Conservation (phyloP, 2,113 vertebrate species). For the Neogobius melanostomus region DNA sequence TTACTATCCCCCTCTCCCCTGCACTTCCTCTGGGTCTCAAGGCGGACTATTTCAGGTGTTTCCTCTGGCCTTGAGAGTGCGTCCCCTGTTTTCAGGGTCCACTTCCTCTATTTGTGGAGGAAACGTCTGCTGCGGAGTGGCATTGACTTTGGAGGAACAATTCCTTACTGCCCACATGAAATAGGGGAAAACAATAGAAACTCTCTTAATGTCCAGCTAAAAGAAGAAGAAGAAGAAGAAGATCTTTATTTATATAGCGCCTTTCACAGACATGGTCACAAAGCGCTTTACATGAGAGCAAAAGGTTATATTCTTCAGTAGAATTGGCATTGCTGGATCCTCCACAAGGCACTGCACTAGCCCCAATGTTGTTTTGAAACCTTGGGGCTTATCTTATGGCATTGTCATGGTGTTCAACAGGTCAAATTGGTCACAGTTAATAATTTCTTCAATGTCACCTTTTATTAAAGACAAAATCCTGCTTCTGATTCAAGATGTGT, state of each 20-base stretch:
- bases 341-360: background rate
- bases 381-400: too few relatives aligned
- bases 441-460: too few relatives aligned
- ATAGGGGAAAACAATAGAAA: conserved; percentile 34
- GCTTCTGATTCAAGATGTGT: too few relatives aligned
- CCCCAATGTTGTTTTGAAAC: too few relatives aligned
- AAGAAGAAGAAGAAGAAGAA: too few relatives aligned
- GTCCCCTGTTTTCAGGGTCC: conserved; percentile 3
- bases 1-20: conserved; percentile 12
- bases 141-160: conserved; percentile 56
- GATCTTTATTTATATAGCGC: too few relatives aligned
- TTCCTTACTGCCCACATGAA: conserved; percentile 27
- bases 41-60: conserved; percentile 40
- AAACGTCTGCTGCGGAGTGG: conserved; percentile 34
- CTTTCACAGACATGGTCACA: too few relatives aligned
- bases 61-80: conserved; percentile 40
- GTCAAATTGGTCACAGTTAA: too few relatives aligned
- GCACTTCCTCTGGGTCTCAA: conserved; percentile 17
- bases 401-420: too few relatives aligned
- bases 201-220: conserved; percentile 13
- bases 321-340: background rate
- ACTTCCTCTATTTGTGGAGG: conserved; percentile 52
- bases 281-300: too few relatives aligned
- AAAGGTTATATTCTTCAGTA: background rate
- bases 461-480: too few relatives aligned